Percentiles rank a stretch among this genome's conserved stretches.
These are phyloP conservation scores for Dasysyrphus albostriatus DNA, from an alignment of 2,888 invertebrate genomes.

Conservation along the genomic window DNA sequence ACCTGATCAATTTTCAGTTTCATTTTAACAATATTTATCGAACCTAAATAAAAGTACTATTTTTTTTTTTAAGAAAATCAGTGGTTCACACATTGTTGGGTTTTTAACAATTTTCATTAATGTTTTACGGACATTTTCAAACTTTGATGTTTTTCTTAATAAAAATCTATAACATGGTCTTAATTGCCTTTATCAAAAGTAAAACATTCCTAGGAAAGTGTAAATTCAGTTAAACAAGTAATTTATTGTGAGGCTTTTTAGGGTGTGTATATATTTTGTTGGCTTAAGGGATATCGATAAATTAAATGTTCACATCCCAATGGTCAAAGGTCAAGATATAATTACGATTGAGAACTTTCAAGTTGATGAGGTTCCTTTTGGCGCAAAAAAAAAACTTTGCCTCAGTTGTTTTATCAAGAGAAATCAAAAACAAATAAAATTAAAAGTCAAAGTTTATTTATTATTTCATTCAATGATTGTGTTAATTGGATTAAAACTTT, in stretches of 20 bases:
- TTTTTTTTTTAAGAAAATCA: too few species aligned
- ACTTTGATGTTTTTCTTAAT: not conserved
- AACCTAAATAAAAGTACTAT: too few species aligned
- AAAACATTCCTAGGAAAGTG: not conserved
- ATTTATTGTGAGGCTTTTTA: constrained; percentile 2
- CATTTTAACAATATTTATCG: too few species aligned
- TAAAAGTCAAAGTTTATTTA: not conserved
- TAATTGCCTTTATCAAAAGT: not conserved
- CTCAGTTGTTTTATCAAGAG: not conserved
- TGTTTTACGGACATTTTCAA: too few species aligned
- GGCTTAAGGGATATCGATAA: not conserved
- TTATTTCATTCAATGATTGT: not conserved
- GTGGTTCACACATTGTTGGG: too few species aligned
- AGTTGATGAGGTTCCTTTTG: not conserved
- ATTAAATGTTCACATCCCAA: constrained; percentile 4
- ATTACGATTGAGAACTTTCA: not conserved
- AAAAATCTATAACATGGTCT: not conserved
- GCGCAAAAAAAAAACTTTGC: not conserved
- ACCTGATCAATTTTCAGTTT: too few species aligned
- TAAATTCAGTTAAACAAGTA: constrained; percentile 4
- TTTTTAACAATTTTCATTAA: too few species aligned
- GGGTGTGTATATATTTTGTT: not conserved
- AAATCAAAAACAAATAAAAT: not conserved
- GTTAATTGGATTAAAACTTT: constrained; percentile 4
- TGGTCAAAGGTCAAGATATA: not conserved